Conservation (phyloP, 1,140 invertebrate genomes). For the Andrena cerasifolii region DNA sequence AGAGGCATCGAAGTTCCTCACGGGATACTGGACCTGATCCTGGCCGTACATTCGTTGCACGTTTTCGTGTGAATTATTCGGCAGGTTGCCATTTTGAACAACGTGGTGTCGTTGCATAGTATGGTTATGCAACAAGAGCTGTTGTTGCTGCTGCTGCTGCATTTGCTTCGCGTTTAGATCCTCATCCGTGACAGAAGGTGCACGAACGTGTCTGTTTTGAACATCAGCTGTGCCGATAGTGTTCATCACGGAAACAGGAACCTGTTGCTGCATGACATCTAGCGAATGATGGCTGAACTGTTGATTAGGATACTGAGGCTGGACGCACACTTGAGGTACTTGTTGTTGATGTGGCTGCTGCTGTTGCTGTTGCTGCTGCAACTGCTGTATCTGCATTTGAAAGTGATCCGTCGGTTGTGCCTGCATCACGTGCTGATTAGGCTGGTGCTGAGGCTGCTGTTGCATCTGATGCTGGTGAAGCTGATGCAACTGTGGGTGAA, state of each 20-base stretch:
- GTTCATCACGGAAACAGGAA: conserved; percentile 67
- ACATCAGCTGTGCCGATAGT: conserved; percentile 69
- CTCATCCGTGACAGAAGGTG: conserved; percentile 67
- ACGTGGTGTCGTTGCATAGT: conserved; percentile 77
- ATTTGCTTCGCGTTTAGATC: conserved; percentile 77
- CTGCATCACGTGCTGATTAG: conserved; percentile 73
- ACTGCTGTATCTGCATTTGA: conserved; percentile 76
- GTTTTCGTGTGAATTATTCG: conserved; percentile 78
- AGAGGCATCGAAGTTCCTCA: conserved; percentile 71
- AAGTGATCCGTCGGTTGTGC: conserved; percentile 74
- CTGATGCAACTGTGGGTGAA: conserved; percentile 73
- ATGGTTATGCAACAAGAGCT: conserved; percentile 77
- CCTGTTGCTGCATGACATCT: conserved; percentile 74
- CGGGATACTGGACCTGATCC: conserved; percentile 82
- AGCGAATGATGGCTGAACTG: conserved; percentile 72
- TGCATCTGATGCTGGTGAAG: conserved; percentile 73
- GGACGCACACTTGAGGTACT: conserved; percentile 73
- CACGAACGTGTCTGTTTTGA: conserved; percentile 67
- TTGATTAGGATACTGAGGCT: conserved; percentile 75
- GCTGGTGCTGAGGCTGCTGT: conserved; percentile 69
- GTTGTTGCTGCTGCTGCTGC: conserved; percentile 68
- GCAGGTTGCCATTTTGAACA: conserved; percentile 73
- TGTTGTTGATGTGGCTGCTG: conserved; percentile 74
- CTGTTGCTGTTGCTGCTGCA: conserved; percentile 72
- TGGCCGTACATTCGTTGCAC: conserved; percentile 84